phyloP scores from a whole-genome alignment of 2,888 invertebrate genomes.

The Helicoverpa assulta region DNA sequence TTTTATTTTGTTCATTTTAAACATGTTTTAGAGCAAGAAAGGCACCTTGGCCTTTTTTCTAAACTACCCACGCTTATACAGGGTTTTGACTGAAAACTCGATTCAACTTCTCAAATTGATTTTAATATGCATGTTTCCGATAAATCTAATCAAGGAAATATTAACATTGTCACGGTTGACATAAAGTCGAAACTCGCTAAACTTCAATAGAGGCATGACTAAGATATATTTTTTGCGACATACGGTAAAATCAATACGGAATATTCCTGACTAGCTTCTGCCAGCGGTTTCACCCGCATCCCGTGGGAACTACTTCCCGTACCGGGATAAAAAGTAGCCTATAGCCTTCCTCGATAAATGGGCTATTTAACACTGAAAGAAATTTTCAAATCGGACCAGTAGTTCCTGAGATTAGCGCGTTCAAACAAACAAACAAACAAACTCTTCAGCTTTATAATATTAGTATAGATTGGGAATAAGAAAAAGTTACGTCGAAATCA shows the following conservation, averaged over 20 bases:
- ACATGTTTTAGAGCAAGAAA: background rate
- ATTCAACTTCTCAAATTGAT: background rate
- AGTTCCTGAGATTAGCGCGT: too few species aligned
- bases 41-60: background rate
- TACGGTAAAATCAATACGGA: background rate
- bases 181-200: too few species aligned
- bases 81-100: background rate
- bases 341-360: too few species aligned
- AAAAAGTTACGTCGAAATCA: background rate
- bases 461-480: background rate
- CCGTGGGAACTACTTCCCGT: too few species aligned
- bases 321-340: too few species aligned
- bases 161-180: background rate
- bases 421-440: too few species aligned
- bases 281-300: too few species aligned
- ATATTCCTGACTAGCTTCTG: too few species aligned
- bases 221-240: background rate
- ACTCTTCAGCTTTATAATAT: too few species aligned
- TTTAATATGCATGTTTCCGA: background rate
- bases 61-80: background rate
- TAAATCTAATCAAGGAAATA: background rate
- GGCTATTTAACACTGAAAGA: too few species aligned
- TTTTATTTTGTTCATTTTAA: too few species aligned
- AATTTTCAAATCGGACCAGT: too few species aligned
- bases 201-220: background rate